Conservation (phyloP, 2,113 vertebrate genomes). For the Jacana jacana region DNA sequence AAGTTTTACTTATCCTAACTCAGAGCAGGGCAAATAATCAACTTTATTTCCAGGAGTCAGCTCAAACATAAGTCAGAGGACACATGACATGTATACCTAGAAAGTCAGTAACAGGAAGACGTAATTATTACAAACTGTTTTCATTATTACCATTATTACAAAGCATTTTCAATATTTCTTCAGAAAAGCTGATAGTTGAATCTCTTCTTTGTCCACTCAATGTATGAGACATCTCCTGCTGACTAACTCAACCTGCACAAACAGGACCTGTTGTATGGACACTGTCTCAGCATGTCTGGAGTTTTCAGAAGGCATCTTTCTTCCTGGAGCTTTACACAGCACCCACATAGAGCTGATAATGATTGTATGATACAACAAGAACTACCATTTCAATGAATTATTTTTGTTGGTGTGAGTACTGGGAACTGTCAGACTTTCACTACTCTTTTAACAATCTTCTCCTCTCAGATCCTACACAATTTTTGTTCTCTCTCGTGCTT, state of each 20-base stretch:
- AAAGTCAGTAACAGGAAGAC: background rate
- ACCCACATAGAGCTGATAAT: background rate
- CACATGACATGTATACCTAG: background rate
- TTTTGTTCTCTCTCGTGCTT: background rate
- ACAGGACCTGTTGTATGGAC: background rate
- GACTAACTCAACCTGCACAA: background rate
- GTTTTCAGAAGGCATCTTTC: background rate
- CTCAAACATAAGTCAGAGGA: background rate
- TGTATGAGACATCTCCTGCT: background rate
- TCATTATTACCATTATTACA: too few relatives aligned
- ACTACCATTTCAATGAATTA: background rate
- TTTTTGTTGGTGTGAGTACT: background rate
- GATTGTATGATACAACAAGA: background rate
- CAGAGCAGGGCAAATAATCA: background rate
- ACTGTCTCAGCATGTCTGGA: background rate
- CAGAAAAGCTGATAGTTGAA: background rate
- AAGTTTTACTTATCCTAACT: background rate
- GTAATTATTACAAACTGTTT: background rate
- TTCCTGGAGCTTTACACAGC: background rate
- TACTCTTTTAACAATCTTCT: background rate
- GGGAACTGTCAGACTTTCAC: background rate
- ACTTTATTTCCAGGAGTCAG: background rate
- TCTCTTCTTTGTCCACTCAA: background rate
- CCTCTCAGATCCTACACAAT: background rate
- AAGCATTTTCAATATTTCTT: background rate